Conservation (phyloP, 2,797 vertebrate genomes). For the Enteromius anoplus region DNA sequence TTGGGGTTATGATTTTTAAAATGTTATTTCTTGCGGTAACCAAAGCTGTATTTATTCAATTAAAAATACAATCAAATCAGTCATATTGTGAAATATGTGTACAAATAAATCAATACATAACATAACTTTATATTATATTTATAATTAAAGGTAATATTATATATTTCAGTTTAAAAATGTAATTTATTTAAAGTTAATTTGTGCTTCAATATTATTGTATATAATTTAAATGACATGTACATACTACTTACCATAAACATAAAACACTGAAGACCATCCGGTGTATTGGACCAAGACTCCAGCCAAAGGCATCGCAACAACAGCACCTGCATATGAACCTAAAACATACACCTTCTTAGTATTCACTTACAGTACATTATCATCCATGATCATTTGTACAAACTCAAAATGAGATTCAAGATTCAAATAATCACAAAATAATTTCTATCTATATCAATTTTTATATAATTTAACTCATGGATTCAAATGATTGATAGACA, state of each 20-base stretch:
- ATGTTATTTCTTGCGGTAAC: too few species aligned
- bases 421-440: not conserved
- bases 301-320: constrained; percentile 87
- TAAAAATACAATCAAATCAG: too few species aligned
- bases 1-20: not conserved
- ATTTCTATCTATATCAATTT: not conserved
- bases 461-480: not conserved
- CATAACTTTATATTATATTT: not conserved
- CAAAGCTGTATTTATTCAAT: too few species aligned
- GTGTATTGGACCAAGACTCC: constrained; percentile 84
- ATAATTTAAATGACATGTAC: too few species aligned
- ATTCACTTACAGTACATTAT: not conserved
- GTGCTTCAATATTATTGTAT: not conserved
- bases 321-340: constrained; percentile 86
- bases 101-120: too few species aligned
- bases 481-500: not conserved
- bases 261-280: constrained; percentile 86
- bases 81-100: too few species aligned
- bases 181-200: not conserved
- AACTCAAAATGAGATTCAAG: not conserved
- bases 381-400: not conserved
- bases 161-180: not conserved
- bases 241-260: constrained; percentile 82
- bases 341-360: constrained; percentile 8
- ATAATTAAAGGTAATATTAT: not conserved